Base-by-base conservation (phyloP, 1,140 invertebrate species). In the Prorops nasuta region DNA sequence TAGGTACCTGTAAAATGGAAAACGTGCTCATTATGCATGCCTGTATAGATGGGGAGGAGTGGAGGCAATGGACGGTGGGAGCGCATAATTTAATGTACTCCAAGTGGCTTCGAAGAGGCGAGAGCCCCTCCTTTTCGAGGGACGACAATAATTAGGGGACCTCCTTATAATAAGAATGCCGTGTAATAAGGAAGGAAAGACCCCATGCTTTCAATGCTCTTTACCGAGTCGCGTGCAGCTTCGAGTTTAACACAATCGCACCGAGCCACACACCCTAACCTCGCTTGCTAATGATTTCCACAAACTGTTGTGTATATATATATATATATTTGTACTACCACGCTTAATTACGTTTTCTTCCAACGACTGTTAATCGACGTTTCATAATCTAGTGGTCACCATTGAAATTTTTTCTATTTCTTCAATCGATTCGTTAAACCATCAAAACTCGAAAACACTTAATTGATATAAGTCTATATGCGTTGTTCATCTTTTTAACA, bases 111-210 rank as follows among this genome's bases (percentile, higher is more conserved):
- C 3, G 41, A 51, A 48, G n/a, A 54, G 52, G 36, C 48, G 22
- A 55, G n/a, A n/a, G 53, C 51, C 38, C 42, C 46, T 45, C 37
- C 14, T 51, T 24, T 32, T 51, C 43, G 15, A 46, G 49, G 32
- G 32, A 55, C 49, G 53, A 55, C 43, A 55, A 55, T 55, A 55
- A 55, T 55, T 55, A 51, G 49, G 53, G 34, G 24, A 55, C 53
- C 53, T 51, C 38, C 53, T 55, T 47, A 47, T 55, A 55, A 51
- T 55, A 55, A 55, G 53, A 51, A 55, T 44, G 43, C 44, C 40
- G 46, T 46, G 47, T 55, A 55, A 55, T 55, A 55, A 55, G 39
- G 49, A 16, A 38, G 35, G 44, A n/a, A n/a, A n/a, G n/a, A 35
- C 41, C 14, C 14, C 21, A 15, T 10, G 19, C n/a, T 28, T 12